Base-by-base conservation (phyloP, 1,140 invertebrate species). In the Saxidomus purpurata region DNA sequence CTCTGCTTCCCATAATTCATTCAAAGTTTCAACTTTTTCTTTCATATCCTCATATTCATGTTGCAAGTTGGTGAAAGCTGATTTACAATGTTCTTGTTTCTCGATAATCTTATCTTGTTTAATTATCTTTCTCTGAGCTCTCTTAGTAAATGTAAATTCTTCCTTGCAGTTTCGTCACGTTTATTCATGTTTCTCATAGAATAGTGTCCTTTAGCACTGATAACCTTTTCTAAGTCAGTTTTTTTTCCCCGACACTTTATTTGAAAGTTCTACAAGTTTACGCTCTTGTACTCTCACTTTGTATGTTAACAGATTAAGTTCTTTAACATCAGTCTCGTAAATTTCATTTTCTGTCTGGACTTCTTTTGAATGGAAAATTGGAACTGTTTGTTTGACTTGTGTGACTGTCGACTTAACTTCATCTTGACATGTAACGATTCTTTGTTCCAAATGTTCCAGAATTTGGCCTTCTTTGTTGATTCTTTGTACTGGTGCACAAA, bases 131-230 rank as follows among this genome's bases (percentile, higher is more conserved):
- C 38, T 36, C 74, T 74, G 34, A 61, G 38, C n/a, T 89, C 80
- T 74, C 87, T 19, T 17, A 83, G 69, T 63, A 38, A n/a, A 40
- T 77, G 63, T 36, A 74, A 40, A 52, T 76, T 83, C 17, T 76
- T 89, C 47, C 36, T 83, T 19, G 67, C 80, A 13, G 49, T 89
- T 77, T 83, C 79, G 47, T 76, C 80, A 38, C 47, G 31, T 49
- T 83, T 84, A 28, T 43, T 83, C 1, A 89, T 36, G 79, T 89
- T 89, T 49, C 47, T 36, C 55, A 89, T 71, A 76, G 88, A 89
- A 77, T 89, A 84, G 40, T 84, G 80, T 47, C 88, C 88, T 19
- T 43, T 43, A n/a, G 67, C 38, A 22, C n/a, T 28, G 31, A 38
- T 34, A n/a, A 71, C 36, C 17, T 71, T 43, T 43, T n/a, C 38